These are phyloP conservation scores for Nerophis lumbriciformis DNA, from an alignment of 2,113 vertebrate species.

Conservation along the genomic window DNA sequence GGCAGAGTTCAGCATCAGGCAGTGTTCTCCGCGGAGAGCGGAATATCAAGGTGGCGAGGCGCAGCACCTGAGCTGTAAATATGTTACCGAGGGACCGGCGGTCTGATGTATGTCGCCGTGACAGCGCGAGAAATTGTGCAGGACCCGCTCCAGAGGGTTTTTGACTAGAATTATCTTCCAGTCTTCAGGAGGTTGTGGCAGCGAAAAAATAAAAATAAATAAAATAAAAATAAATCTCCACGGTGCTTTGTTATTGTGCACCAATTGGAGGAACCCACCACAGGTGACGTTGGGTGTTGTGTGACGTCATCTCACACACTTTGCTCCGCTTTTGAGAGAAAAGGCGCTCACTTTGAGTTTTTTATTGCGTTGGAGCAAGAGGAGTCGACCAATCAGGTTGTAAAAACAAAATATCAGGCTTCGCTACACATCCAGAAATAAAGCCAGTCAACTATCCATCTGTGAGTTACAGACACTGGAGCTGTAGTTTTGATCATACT, in stretches of 20 bases:
- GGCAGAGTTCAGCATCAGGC: slow-evolving; percentile 50
- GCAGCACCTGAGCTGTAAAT: slow-evolving; percentile 34
- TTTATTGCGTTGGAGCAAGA: too few relatives aligned
- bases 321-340: too few relatives aligned
- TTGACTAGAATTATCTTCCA: slow-evolving; percentile 23
- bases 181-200: slow-evolving; percentile 10
- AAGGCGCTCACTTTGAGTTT: too few relatives aligned
- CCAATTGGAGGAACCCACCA: slow-evolving; percentile 18
- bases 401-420: too few relatives aligned
- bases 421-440: too few relatives aligned
- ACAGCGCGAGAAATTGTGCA: slow-evolving; percentile 16
- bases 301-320: neutral
- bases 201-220: neutral
- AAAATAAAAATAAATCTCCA: neutral
- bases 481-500: too few relatives aligned
- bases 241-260: slow-evolving; percentile 4
- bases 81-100: slow-evolving; percentile 25
- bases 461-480: too few relatives aligned
- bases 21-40: slow-evolving; percentile 34
- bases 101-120: slow-evolving; percentile 32
- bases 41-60: slow-evolving; percentile 36
- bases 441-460: too few relatives aligned
- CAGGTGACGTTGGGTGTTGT: slow-evolving; percentile 8
- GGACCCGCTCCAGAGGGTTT: slow-evolving; percentile 3
- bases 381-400: too few relatives aligned